Base-by-base conservation (phyloP, 2,888 invertebrate species). In the Willowsia nigromaculata region DNA sequence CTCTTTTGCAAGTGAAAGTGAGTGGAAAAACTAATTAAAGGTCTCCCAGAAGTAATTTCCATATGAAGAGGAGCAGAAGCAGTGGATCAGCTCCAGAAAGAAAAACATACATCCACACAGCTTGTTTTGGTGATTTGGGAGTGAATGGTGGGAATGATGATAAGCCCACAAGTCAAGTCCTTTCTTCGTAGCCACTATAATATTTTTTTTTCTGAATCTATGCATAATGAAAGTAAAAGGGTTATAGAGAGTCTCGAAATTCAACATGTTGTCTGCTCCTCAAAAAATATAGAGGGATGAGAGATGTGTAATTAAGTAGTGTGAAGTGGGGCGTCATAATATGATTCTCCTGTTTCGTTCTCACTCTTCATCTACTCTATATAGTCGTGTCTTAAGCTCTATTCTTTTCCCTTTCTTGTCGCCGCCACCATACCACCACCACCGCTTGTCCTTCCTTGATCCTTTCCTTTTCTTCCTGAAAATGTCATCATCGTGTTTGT, bases 11-110 rank as follows among this genome's bases (percentile, higher is more conserved):
- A 74, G 87, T 81, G 76, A 82, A 88, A 76, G 88, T 81, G 88
- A 88, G 65, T 83, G 88, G 65, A 82, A 88, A 87, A 88, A 88
- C 82, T 88, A 88, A 88, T 88, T 88, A 88, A 88, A 88, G 83
- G 83, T 50, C 78, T 65, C 80, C 50, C 78, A 33, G 11, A 78
- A 53, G 78, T 78, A 78, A 85, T 85, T 85, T 85, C 76, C 85
- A 85, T 85, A 76, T 27, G 53, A 68, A 47, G n/a, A n/a, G n/a
- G n/a, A n/a, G n/a, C n/a, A n/a, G n/a, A n/a, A n/a, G n/a, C 43
- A 74, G 74, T 27, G 74, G 47, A 74, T 74, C 15, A 47, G 25
- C 74, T 50, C 27, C 25, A 27, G 43, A 47, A 74, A 43, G 74
- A 74, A 74, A 47, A 74, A 74, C 74, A 74, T 71, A 43, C 43